A percentile compares a stretch with the other conserved stretches of the same genome.
These are phyloP conservation scores for Drosophila mojavensis DNA, from an alignment of 1,140 invertebrate genomes.

Conservation along the genomic window DNA sequence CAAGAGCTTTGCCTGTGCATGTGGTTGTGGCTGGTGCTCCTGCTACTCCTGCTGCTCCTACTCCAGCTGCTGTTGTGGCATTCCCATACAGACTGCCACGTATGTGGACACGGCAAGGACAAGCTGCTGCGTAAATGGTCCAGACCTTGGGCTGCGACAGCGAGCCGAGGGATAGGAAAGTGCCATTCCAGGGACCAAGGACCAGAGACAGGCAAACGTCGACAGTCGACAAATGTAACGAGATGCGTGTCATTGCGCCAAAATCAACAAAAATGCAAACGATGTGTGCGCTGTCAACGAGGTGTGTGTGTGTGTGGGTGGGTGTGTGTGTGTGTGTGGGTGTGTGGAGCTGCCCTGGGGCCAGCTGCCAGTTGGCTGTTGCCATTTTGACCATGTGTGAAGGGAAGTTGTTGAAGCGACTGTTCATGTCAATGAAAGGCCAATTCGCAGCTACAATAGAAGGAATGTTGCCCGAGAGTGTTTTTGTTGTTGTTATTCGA, in stretches of 20 bases:
- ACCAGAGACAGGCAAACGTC: too few species aligned
- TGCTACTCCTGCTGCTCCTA: background rate
- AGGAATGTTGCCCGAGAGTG: background rate
- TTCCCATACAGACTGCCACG: conserved; percentile 1
- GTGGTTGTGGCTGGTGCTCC: conserved; percentile 10
- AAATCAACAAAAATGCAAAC: conserved; percentile 81
- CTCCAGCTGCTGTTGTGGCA: conserved; percentile 9
- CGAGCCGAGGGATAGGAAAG: background rate
- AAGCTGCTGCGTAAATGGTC: conserved; percentile 40
- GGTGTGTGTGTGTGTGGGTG: conserved; percentile 13
- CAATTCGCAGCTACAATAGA: conserved; percentile 44
- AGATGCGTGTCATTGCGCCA: conserved; percentile 78
- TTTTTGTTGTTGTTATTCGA: too few species aligned
- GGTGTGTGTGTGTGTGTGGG: background rate
- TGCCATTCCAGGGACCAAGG: background rate
- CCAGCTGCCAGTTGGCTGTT: conserved; percentile 29
- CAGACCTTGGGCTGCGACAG: background rate
- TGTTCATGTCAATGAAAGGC: conserved; percentile 61
- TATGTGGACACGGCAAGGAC: conserved; percentile 28
- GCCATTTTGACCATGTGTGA: conserved; percentile 23
- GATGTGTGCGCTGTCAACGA: conserved; percentile 66
- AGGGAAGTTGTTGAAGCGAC: conserved; percentile 20
- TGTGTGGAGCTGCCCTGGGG: background rate
- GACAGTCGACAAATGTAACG: conserved; percentile 53
- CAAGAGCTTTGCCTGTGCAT: conserved; percentile 15